Evolutionary conservation across 2,113 vertebrate genomes (phyloP).

Genomic region (Heterotis niloticus): DNA sequence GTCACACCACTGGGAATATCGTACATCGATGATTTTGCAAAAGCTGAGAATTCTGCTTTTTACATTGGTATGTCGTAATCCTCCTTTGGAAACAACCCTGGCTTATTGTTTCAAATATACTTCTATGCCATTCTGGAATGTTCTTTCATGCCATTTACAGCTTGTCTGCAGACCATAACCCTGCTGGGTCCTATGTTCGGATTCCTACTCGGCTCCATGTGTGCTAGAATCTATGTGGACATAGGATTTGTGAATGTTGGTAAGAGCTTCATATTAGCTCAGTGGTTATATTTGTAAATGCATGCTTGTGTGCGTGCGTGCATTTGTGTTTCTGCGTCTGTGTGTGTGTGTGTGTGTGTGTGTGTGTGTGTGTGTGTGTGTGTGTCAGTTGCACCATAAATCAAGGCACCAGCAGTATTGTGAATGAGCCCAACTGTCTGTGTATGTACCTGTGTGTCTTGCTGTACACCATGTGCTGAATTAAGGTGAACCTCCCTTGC

Average conservation of each 20-base stretch:
- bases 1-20: slow-evolving; percentile 81
- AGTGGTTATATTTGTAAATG: not conserved
- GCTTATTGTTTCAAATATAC: not conserved
- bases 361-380: not conserved
- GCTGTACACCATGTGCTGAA: not conserved
- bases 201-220: slow-evolving; percentile 73
- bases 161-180: slow-evolving; percentile 70
- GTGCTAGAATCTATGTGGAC: slow-evolving; percentile 83
- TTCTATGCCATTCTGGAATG: not conserved
- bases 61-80: slow-evolving; percentile 71
- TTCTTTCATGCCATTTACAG: slow-evolving; percentile 53
- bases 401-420: no score
- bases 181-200: slow-evolving; percentile 79
- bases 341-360: not conserved
- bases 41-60: slow-evolving; percentile 76
- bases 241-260: slow-evolving; percentile 78
- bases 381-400: not conserved
- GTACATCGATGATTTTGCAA: slow-evolving; percentile 86
- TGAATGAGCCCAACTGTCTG: not conserved
- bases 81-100: not conserved
- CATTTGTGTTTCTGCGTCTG: not conserved
- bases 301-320: not conserved
- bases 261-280: slow-evolving; percentile 34
- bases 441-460: slow-evolving; percentile 13
- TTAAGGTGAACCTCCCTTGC: slow-evolving; percentile 29